Evolutionary conservation across 2,113 vertebrate species (phyloP).

Genomic region (Crocuta crocuta): DNA sequence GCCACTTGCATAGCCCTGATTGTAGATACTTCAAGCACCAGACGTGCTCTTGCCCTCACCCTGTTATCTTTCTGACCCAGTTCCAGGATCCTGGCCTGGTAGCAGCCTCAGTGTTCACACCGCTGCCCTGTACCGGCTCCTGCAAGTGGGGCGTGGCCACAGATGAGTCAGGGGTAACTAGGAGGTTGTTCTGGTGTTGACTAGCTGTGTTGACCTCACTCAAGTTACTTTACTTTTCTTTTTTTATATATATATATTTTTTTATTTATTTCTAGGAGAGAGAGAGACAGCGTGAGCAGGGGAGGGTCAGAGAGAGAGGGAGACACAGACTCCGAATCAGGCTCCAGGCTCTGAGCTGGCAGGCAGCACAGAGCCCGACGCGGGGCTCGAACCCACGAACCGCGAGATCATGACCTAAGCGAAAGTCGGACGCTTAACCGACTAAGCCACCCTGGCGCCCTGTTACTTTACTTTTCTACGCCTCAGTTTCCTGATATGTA

Average conservation of each 20-base stretch:
- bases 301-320: too few species aligned
- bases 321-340: too few species aligned
- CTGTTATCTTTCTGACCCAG: neutral
- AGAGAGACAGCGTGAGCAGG: too few species aligned
- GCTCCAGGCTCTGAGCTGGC: too few species aligned
- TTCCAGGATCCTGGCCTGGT: neutral
- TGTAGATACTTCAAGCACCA: neutral
- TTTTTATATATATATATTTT: too few species aligned
- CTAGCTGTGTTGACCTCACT: neutral
- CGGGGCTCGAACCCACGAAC: too few species aligned
- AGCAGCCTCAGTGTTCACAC: too few species aligned
- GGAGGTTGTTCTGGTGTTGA: neutral
- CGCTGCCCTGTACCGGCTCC: neutral
- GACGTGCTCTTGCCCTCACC: neutral
- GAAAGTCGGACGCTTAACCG: too few species aligned
- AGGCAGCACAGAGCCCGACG: too few species aligned
- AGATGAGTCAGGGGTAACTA: neutral
- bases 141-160: neutral
- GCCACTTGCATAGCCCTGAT: neutral
- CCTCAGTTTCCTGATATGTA: neutral
- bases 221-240: neutral
- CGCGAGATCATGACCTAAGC: too few species aligned
- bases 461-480: neutral
- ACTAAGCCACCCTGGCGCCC: too few species aligned
- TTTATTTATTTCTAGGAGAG: too few species aligned